These are phyloP conservation scores for Choloepus didactylus DNA, from an alignment of 2,797 vertebrate species.

Conservation along the genomic window DNA sequence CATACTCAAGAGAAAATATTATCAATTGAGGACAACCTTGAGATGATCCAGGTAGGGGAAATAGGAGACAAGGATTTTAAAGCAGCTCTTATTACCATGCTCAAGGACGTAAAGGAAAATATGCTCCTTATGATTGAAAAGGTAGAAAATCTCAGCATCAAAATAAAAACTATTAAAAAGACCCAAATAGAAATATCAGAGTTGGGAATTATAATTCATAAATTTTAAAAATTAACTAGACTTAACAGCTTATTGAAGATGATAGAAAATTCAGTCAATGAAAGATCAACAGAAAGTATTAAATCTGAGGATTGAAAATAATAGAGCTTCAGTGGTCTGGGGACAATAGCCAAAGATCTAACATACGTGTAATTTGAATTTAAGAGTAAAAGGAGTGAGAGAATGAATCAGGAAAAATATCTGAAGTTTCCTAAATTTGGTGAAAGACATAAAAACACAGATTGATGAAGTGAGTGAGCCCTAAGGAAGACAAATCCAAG, in stretches of 20 bases:
- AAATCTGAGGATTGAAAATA: not conserved
- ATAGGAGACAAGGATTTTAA: slow-evolving; percentile 16
- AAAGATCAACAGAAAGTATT: not conserved
- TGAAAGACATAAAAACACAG: not conserved
- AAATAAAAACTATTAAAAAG: not conserved
- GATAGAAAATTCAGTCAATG: not conserved
- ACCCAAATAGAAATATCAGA: not conserved
- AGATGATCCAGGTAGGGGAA: not conserved
- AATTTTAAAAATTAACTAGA: not conserved
- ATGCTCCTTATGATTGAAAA: not conserved
- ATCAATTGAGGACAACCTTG: not conserved
- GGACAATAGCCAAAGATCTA: not conserved
- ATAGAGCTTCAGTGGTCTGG: not conserved
- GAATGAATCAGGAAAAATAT: not conserved
- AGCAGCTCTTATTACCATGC: not conserved
- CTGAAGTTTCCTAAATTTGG: not conserved
- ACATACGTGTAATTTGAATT: not conserved
- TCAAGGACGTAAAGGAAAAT: slow-evolving; percentile 36
- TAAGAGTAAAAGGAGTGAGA: not conserved
- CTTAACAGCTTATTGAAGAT: not conserved
- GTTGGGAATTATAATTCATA: not conserved
- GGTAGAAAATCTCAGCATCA: not conserved
- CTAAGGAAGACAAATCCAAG: not conserved
- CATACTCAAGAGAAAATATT: not conserved
- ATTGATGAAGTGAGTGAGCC: not conserved